Conservation (phyloP, 2,888 invertebrate species). For the Arge pagana region DNA sequence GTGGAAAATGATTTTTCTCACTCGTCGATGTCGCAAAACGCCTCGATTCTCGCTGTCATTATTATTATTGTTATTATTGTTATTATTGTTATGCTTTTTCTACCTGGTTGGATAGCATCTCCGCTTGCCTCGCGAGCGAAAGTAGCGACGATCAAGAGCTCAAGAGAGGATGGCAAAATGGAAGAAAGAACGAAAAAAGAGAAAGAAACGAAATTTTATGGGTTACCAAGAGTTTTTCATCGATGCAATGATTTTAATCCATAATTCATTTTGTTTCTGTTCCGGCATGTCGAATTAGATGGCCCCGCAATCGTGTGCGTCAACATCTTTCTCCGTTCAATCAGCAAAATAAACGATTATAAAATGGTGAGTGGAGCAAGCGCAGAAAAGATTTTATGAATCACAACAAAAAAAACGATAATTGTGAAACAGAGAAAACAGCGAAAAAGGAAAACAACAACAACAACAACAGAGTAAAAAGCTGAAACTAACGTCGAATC, state of each 20-base stretch:
- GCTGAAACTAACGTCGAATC: too few species aligned
- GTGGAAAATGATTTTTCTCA: too few species aligned
- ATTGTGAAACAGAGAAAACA: slow-evolving; percentile 2
- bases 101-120: slow-evolving; percentile 57
- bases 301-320: slow-evolving; percentile 86
- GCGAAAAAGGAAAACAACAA: background rate
- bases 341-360: slow-evolving; percentile 99
- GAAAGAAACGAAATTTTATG: background rate
- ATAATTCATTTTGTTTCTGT: slow-evolving; percentile 58
- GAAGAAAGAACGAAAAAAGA: too few species aligned
- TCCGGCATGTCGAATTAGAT: slow-evolving; percentile 65
- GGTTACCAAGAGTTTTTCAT: slow-evolving; percentile 1
- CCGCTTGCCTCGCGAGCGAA: slow-evolving; percentile 44
- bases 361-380: slow-evolving; percentile 87
- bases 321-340: slow-evolving; percentile 96
- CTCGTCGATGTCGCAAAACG: too few species aligned
- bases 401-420: slow-evolving; percentile 42
- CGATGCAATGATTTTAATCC: slow-evolving; percentile 5
- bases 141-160: slow-evolving; percentile 8
- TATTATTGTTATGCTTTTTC: too few species aligned
- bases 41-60: too few species aligned
- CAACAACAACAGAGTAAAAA: slow-evolving; percentile 38
- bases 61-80: too few species aligned
- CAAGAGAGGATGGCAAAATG: too few species aligned
- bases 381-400: slow-evolving; percentile 18